A percentile compares a stretch with the other conserved stretches of the same genome.
Evolutionary conservation across 1,140 invertebrate species (phyloP).

Genomic region (Papilio helenus): DNA sequence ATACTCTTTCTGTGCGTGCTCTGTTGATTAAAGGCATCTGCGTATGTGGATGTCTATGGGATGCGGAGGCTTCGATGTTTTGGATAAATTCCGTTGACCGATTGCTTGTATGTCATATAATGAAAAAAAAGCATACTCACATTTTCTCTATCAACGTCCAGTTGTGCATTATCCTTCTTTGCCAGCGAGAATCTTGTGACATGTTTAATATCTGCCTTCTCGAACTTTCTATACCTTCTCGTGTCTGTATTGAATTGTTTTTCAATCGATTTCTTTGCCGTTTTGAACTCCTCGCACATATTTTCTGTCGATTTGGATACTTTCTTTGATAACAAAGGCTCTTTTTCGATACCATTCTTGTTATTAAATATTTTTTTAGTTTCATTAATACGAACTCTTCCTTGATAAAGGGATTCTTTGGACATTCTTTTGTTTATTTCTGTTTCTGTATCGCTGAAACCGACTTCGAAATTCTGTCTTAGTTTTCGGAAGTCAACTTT

Average conservation of each 20-base stretch:
- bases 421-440: background rate
- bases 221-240: constrained; percentile 50
- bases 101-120: no score
- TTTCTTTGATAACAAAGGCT: constrained; percentile 50
- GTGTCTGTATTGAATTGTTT: constrained; percentile 63
- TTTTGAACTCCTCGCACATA: constrained; percentile 53
- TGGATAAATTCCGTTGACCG: no score
- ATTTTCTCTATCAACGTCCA: constrained; percentile 73
- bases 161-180: constrained; percentile 54
- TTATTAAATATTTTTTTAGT: constrained; percentile 7
- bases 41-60: no score
- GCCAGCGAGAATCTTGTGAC: constrained; percentile 48
- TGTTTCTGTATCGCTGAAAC: constrained; percentile 32
- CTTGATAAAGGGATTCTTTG: background rate
- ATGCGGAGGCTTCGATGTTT: no score
- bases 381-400: background rate
- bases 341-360: constrained; percentile 40
- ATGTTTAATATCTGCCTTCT: constrained; percentile 48
- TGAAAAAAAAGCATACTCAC: constrained; percentile 54
- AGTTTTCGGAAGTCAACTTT: constrained; percentile 64
- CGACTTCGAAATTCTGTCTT: constrained; percentile 62
- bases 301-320: constrained; percentile 67
- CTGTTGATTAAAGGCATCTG: no score
- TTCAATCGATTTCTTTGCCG: constrained; percentile 48
- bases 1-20: no score